phyloP scores from a whole-genome alignment of 1,140 invertebrate species.

The Doryteuthis pealeii region DNA sequence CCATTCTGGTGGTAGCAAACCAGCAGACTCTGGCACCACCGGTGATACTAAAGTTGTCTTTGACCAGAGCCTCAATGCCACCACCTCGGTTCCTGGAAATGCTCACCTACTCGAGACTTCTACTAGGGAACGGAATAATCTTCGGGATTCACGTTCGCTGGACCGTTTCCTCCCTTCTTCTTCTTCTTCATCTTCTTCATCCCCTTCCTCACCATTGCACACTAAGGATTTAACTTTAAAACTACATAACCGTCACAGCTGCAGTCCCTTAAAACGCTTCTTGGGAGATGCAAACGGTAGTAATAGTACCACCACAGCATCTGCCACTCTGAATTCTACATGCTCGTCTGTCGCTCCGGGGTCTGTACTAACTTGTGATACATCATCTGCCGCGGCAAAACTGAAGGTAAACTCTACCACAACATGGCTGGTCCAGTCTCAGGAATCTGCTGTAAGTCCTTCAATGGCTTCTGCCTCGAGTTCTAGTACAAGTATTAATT shows the following conservation, averaged over 20 bases:
- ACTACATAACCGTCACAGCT: not conserved
- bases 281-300: conserved; percentile 13
- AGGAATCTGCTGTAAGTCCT: conserved; percentile 46
- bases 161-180: conserved; percentile 21
- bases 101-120: conserved; percentile 32
- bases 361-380: conserved; percentile 17
- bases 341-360: conserved; percentile 7
- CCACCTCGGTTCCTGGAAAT: conserved; percentile 44
- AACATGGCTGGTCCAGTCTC: conserved; percentile 49
- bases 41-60: conserved; percentile 28
- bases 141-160: conserved; percentile 5
- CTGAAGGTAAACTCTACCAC: conserved; percentile 47
- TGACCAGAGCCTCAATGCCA: conserved; percentile 43
- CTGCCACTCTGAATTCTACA: no score
- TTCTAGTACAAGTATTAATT: conserved; percentile 50
- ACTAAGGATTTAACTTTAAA: conserved; percentile 2
- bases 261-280: not conserved
- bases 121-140: conserved; percentile 21
- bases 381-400: conserved; percentile 18
- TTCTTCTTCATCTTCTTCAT: conserved; percentile 17
- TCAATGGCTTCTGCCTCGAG: conserved; percentile 50
- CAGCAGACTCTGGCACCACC: not conserved
- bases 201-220: conserved; percentile 1
- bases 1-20: not conserved
- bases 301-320: no score